Base-by-base conservation (phyloP, 2,113 vertebrate species). In the Lepus americanus region DNA sequence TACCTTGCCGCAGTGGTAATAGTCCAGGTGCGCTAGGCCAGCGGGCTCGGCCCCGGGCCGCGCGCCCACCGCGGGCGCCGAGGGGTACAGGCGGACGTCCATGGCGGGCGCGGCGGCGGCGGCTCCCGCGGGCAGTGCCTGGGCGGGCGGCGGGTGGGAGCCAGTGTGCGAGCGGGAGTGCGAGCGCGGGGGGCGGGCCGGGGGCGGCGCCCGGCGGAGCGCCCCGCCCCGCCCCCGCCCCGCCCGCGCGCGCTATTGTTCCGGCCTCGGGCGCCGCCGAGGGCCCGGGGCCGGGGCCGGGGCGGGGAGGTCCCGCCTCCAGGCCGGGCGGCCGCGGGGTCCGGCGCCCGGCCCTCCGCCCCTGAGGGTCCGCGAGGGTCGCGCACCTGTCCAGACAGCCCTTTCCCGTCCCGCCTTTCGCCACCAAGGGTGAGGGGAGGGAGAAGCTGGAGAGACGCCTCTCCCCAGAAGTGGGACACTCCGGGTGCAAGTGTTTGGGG, bases 1-100 rank as follows among this genome's bases (percentile, higher is more conserved):
- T 99, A 99, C 99, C 99, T 99, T 99, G 99, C 99, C 99, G 98
- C 99, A 99, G 98, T 99, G 99, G 97, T 99, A 99, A 99, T 99
- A 99, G 98, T 99, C 99, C 99, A 99, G 98, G 97, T 98, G 98
- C 85, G 98, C 99, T 97, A 99, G 98, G 98, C 99, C 99, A 98
- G 98, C 98, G 97, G 99, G 99, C 97, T 99, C 99, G 96, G 99
- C 98, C 95, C 99, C 98, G 94, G 99, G 98, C 99, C 99, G 98
- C 94, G 99, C 99, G 97, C 99, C 99, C 98, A 99, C 99, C 98
- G 99, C 99, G 98, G 99, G 99, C 98, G 99, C 99, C 98, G 99
- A 99, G 97, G 99, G 99, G 98, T 99, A 99, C 96, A 97, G 95
- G 96, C 97, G 96, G 94, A 97, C 96, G 97, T 97, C 97, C 97